phyloP scores from a whole-genome alignment of 2,113 vertebrate genomes.

The Parotia lawesii region DNA sequence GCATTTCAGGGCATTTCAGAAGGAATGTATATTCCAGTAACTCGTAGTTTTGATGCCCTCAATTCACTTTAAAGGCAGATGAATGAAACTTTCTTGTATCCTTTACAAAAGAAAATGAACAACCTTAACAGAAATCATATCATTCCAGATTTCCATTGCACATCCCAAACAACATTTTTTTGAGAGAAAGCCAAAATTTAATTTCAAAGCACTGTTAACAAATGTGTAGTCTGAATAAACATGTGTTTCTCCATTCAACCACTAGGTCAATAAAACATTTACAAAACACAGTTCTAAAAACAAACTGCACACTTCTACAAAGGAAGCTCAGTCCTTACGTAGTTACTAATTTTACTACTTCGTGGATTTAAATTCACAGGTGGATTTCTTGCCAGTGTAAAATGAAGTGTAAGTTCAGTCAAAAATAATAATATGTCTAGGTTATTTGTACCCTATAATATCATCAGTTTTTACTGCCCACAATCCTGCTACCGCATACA shows the following conservation, averaged over 20 bases:
- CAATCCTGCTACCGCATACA: background rate
- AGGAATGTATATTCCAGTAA: background rate
- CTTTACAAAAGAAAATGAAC: background rate
- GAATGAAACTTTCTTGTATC: background rate
- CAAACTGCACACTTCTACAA: background rate
- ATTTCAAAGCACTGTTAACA: slow-evolving; percentile 26
- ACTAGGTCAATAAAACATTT: slow-evolving; percentile 3
- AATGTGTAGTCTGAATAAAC: slow-evolving; percentile 27
- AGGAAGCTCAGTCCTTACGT: background rate
- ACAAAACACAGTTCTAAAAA: slow-evolving; percentile 14
- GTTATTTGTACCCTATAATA: background rate
- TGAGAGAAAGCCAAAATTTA: background rate
- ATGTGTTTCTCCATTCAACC: background rate
- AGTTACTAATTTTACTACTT: background rate
- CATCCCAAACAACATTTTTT: background rate
- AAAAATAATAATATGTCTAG: background rate
- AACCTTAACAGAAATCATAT: background rate
- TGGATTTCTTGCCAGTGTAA: background rate
- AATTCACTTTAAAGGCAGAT: background rate
- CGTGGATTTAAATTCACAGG: background rate
- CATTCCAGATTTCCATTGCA: slow-evolving; percentile 1
- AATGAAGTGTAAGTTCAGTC: background rate
- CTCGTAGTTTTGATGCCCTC: background rate
- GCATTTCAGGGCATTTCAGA: background rate
- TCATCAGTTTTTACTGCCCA: background rate